Base-by-base conservation (phyloP, 2,113 vertebrate genomes). In the Chloroceryle aenea region DNA sequence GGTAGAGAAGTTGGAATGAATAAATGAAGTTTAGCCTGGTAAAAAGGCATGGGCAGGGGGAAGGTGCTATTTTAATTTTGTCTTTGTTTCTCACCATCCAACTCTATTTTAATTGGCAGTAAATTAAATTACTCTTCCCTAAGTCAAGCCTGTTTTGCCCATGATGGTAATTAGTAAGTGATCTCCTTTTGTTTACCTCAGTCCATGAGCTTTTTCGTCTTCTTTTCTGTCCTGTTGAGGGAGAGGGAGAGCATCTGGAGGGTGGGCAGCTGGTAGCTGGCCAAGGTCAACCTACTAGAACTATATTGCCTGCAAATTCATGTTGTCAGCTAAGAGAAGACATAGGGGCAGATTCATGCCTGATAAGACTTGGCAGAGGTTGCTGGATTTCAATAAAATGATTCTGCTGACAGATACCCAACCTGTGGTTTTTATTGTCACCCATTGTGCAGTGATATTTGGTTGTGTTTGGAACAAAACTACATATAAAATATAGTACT, bases 401-500 rank as follows among this genome's bases (percentile, higher is more conserved):
- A 30, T 76, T 66, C 53, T 87, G 47, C 16, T 55, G 79, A 47
- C 26, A 42, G 42, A 69, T 7, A 40, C 20, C 15, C 43, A 52
- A 12, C 15, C 45, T 74, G 26, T 30, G 67, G 42, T 62, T 94
- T 87, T 79, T 56, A 43, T 61, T 8, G 62, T 82, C 45, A 55
- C 30, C 23, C 9, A 6, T 42, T 0, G 0, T 58, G 15, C 9
- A 58, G 29, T 0, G 0, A 20, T 87, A 36, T 19, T 91, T 61
- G 22, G 9, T 58, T 92, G 20, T 52, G 14, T 59, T 74, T 64
- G 17, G 40, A 83, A 34, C 4, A 73, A 71, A 71, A 27, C 17
- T n/a, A 23, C 8, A 3, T 30, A 23, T 30, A 20, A n/a, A 90
- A 50, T 50, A 14, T 12, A 59, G 2, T 26, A 36, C 12, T 32